Base-by-base conservation (phyloP, 2,888 invertebrate genomes). In the Drosophila dives region DNA sequence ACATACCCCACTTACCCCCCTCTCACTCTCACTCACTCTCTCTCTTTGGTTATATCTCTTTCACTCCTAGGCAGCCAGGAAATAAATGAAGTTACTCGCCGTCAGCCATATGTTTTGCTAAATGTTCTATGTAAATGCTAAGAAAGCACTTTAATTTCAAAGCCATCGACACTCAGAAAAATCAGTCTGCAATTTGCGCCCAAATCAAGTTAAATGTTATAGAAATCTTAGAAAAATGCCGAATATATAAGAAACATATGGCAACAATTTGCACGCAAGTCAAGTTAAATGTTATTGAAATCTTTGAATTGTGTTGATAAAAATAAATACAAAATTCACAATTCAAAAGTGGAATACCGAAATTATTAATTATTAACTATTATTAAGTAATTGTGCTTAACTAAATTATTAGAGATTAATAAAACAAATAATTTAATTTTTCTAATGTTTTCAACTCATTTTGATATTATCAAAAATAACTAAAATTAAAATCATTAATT, bases 101-200 rank as follows among this genome's bases (percentile, higher is more conserved):
- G 29, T 42, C 20, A 66, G 80, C 77, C 84, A 88, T 89, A 86
- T 86, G 90, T 90, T 90, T 73, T 70, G 78, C 78, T 72, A 83
- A 89, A 88, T 85, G 86, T 84, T 61, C 83, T 87, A 90, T 89
- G 88, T 83, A 89, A 90, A 89, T 90, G 84, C 64, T 84, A 76
- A 77, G 74, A 75, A 83, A 85, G 78, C 87, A 88, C 86, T 86
- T 86, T 86, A 82, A 86, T 89, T 83, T 88, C 73, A 67, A 32
- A n/a, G 26, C 55, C 26, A 55, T 26, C 8, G 12, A 38, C 55
- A 55, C 55, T 55, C 26, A 4, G 8, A 29, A 12, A 55, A 55
- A 49, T 23, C 5, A 6, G 17, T 10, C 2, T 1, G 26, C 17
- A 17, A 15, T 23, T 45, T 6, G 26, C 5, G 5, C 26, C 26